These are phyloP conservation scores for Loriculus beryllinus DNA, from an alignment of 2,797 vertebrate species.

Conservation along the genomic window DNA sequence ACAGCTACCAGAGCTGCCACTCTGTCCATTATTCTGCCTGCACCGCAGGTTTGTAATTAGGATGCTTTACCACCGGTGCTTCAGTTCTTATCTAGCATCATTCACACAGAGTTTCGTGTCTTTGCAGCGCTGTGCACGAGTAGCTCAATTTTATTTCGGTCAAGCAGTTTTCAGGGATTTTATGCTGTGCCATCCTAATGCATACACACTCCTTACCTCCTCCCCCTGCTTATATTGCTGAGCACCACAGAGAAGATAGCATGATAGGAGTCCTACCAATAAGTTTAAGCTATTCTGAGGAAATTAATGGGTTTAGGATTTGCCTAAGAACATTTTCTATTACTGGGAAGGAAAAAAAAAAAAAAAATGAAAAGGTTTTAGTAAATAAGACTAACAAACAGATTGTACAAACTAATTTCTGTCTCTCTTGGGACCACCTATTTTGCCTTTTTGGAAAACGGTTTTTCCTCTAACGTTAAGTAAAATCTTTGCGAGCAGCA, in stretches of 20 bases:
- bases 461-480: neutral
- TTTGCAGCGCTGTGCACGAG: neutral
- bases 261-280: neutral
- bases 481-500: neutral
- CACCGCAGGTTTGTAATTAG: conserved; percentile 50
- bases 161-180: conserved; percentile 44
- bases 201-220: neutral
- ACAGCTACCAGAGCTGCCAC: conserved; percentile 14
- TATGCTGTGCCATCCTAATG: conserved; percentile 31
- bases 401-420: neutral
- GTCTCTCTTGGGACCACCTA: neutral
- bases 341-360: neutral
- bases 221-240: neutral
- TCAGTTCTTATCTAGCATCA: conserved; percentile 18
- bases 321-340: neutral
- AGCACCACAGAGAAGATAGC: neutral
- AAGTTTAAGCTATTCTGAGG: neutral
- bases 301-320: neutral
- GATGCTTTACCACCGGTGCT: conserved; percentile 34
- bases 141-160: conserved; percentile 51
- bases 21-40: conserved; percentile 20
- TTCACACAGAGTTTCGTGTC: conserved; percentile 24
- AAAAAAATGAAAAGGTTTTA: neutral
- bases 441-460: neutral
- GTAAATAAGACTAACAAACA: neutral